A percentile compares a stretch with the other conserved stretches of the same genome.
These are phyloP conservation scores for Clinocottus analis DNA, from an alignment of 2,113 vertebrate genomes.

Conservation along the genomic window DNA sequence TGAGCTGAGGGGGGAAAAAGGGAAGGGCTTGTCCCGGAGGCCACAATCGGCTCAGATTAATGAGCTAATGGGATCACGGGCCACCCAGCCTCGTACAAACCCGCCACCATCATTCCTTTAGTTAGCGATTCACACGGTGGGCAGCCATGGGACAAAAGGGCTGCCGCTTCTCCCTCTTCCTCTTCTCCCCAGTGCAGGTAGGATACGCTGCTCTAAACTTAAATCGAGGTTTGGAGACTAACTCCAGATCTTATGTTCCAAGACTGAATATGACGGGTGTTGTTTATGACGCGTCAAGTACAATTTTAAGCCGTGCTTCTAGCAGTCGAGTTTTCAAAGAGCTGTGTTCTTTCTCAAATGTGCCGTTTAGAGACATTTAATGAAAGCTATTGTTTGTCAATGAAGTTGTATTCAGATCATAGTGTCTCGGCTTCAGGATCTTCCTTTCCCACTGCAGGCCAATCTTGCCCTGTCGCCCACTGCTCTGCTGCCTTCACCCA, in stretches of 20 bases:
- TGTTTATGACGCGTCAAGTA: background rate
- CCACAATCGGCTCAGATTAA: conserved; percentile 72
- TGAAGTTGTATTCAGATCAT: conserved; percentile 3
- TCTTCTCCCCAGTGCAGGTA: conserved; percentile 84
- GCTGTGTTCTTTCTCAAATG: background rate
- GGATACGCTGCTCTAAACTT: conserved; percentile 2
- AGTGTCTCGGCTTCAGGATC: conserved; percentile 14
- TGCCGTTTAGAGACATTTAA: background rate
- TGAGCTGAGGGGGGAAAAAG: background rate
- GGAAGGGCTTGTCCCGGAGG: conserved; percentile 39
- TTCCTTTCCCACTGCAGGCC: conserved; percentile 69
- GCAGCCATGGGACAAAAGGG: conserved; percentile 84
- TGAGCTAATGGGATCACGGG: conserved; percentile 75
- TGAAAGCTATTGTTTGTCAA: background rate
- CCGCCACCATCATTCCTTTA: conserved; percentile 28
- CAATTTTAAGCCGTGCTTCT: background rate
- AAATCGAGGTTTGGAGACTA: background rate
- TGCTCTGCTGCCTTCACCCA: conserved; percentile 74
- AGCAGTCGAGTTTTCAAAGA: background rate
- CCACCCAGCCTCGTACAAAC: conserved; percentile 45
- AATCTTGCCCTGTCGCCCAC: conserved; percentile 82
- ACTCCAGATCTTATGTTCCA: background rate
- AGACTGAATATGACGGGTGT: background rate
- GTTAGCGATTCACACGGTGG: conserved; percentile 43
- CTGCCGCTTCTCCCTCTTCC: conserved; percentile 80